A percentile compares a stretch with the other conserved stretches of the same genome.
Evolutionary conservation across 2,113 vertebrate species (phyloP).

Genomic region (Lontra canadensis): DNA sequence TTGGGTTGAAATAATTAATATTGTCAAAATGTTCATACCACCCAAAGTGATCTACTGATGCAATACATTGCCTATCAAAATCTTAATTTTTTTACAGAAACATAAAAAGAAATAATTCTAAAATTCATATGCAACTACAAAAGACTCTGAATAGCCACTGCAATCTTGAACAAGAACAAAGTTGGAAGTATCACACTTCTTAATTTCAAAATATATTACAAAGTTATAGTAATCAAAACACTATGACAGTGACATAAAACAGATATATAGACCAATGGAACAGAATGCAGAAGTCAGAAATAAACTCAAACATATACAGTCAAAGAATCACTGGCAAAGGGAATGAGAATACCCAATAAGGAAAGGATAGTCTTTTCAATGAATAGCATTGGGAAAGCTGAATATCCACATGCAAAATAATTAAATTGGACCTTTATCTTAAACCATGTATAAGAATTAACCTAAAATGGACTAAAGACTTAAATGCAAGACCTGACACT

Average conservation of each 20-base stretch:
- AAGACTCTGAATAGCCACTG: neutral
- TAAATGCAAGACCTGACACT: neutral
- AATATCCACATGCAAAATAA: neutral
- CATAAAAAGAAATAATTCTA: neutral
- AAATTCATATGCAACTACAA: neutral
- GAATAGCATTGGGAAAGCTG: neutral
- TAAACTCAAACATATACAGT: neutral
- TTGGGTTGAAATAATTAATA: neutral
- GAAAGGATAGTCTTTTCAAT: neutral
- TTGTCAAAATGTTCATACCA: neutral
- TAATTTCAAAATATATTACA: slow-evolving; percentile 12
- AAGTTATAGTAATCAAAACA: neutral
- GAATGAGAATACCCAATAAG: neutral
- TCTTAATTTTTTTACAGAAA: neutral
- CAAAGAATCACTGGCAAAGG: neutral
- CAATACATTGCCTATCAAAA: neutral
- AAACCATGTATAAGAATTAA: neutral
- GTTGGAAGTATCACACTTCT: neutral
- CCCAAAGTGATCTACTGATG: neutral
- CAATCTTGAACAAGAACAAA: neutral
- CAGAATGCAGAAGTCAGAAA: neutral
- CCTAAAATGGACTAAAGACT: neutral
- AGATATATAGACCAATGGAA: neutral
- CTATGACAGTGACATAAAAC: neutral
- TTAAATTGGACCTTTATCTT: neutral